A percentile compares a stretch with the other conserved stretches of the same genome.
These are phyloP conservation scores for Leptopterna dolabrata DNA, from an alignment of 2,888 invertebrate species.

Conservation along the genomic window DNA sequence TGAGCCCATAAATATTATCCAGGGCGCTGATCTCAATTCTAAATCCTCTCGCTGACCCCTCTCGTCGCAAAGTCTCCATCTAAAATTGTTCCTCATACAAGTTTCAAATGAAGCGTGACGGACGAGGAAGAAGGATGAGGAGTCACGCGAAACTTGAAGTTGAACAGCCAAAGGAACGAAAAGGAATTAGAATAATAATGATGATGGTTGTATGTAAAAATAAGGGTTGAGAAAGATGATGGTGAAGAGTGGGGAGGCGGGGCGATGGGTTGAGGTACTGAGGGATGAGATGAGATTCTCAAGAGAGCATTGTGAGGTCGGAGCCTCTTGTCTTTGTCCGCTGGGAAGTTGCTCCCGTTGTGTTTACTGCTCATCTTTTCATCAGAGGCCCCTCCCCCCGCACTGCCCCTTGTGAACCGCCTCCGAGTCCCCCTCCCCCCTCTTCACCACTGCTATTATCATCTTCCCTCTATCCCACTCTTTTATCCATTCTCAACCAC, in stretches of 20 bases:
- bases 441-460: background rate
- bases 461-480: background rate
- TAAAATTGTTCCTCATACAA: no score
- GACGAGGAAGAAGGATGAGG: background rate
- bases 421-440: background rate
- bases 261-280: background rate
- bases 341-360: conserved; percentile 36
- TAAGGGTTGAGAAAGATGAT: background rate
- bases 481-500: background rate
- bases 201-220: background rate
- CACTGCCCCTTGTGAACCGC: background rate
- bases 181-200: conserved; percentile 43
- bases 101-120: background rate
- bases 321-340: conserved; percentile 47
- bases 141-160: background rate
- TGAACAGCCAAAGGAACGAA: background rate
- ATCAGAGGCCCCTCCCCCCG: background rate
- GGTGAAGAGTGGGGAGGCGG: background rate
- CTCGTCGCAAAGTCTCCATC: no score
- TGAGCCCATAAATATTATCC: no score
- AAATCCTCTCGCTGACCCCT: no score
- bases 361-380: conserved; percentile 51
- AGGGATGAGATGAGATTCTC: conserved; percentile 48
- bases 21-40: no score
- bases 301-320: conserved; percentile 30